phyloP scores from a whole-genome alignment of 2,888 invertebrate species.

The Trachelus stipa region DNA sequence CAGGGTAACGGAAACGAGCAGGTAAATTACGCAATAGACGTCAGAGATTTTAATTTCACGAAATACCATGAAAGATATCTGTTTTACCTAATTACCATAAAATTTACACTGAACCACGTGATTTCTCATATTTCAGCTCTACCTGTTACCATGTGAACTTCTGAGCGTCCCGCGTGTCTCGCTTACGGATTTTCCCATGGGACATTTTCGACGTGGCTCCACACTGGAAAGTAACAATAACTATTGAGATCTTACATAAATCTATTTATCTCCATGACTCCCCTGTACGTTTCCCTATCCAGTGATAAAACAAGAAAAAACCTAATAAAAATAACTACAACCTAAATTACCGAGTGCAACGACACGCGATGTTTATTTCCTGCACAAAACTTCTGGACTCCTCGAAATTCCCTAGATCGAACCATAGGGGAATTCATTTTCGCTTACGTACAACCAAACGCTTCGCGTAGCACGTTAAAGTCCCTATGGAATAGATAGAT shows the following conservation, averaged over 20 bases:
- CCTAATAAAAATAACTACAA: constrained; percentile 10
- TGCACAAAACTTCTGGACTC: neutral
- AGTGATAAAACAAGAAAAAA: constrained; percentile 10
- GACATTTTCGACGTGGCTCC: constrained; percentile 15
- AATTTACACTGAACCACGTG: neutral
- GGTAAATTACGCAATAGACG: constrained; percentile 47
- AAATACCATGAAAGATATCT: neutral
- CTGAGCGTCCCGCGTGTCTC: constrained; percentile 26
- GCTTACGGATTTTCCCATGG: constrained; percentile 9
- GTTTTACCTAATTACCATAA: neutral
- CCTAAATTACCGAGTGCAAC: neutral
- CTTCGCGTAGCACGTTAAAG: neutral
- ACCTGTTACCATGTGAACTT: constrained; percentile 41
- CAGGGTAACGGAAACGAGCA: constrained; percentile 69
- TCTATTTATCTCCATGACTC: neutral
- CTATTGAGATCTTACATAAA: constrained; percentile 7
- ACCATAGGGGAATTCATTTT: neutral
- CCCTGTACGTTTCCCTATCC: constrained; percentile 3
- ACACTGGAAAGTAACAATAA: constrained; percentile 17
- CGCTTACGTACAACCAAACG: neutral
- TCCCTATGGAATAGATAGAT: neutral
- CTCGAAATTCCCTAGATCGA: neutral
- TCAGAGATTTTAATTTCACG: neutral
- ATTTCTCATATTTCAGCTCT: constrained; percentile 29
- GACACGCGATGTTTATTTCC: neutral